Evolutionary conservation across 2,888 invertebrate species (phyloP).

Genomic region (Chrysomela aeneicollis): DNA sequence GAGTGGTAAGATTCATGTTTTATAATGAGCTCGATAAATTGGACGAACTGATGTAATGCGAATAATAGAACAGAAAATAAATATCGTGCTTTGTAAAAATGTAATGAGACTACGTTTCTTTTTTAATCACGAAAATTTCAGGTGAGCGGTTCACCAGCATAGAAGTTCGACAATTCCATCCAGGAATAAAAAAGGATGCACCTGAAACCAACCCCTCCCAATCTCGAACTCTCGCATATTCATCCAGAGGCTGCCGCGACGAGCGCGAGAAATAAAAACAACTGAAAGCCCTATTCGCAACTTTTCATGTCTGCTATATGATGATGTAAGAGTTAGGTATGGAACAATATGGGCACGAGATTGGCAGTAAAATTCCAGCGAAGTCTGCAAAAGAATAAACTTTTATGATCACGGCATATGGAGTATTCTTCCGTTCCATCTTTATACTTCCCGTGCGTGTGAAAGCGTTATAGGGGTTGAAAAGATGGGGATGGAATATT

Average conservation of each 20-base stretch:
- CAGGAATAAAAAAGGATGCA: not conserved
- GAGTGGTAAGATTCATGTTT: too few relatives aligned
- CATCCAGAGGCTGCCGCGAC: not conserved
- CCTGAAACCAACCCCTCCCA: not conserved
- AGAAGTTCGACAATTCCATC: not conserved
- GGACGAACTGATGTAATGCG: too few relatives aligned
- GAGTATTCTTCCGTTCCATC: not conserved
- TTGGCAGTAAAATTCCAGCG: slow-evolving; percentile 12
- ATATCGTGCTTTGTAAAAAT: too few relatives aligned
- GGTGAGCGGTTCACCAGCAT: too few relatives aligned
- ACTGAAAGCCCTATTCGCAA: slow-evolving; percentile 1
- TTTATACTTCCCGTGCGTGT: not conserved
- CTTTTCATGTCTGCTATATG: slow-evolving; percentile 9
- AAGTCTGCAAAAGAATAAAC: slow-evolving; percentile 14
- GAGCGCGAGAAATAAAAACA: not conserved
- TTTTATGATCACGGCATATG: slow-evolving; percentile 5
- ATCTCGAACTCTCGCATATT: not conserved
- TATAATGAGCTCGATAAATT: too few relatives aligned
- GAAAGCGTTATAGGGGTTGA: not conserved
- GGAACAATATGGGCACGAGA: not conserved
- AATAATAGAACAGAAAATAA: too few relatives aligned
- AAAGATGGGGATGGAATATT: not conserved
- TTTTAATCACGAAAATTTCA: too few relatives aligned
- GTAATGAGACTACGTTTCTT: too few relatives aligned
- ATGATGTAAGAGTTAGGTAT: slow-evolving; percentile 5